Evolutionary conservation across 1,140 invertebrate genomes (phyloP).

Genomic region (Dryas iulia): DNA sequence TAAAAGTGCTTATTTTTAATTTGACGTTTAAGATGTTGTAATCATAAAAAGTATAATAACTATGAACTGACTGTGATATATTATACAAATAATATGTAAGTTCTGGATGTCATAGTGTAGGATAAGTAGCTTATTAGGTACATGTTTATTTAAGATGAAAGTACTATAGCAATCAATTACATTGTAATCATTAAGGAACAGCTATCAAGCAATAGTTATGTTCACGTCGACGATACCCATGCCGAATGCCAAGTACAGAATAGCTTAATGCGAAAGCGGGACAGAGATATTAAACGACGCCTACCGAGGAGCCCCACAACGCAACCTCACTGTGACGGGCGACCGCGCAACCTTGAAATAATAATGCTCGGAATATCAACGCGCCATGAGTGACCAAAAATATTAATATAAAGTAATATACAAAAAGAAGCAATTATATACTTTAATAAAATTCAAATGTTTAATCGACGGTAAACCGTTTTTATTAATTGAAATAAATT

Average conservation of each 20-base stretch:
- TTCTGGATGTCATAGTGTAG: background rate
- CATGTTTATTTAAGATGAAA: background rate
- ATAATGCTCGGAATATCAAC: conserved; percentile 79
- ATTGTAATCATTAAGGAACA: conserved; percentile 47
- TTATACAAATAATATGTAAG: background rate
- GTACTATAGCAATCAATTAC: conserved; percentile 24
- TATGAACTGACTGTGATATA: background rate
- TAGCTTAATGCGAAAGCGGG: conserved; percentile 69
- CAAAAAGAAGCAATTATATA: background rate
- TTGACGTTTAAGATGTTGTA: background rate
- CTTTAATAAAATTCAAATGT: background rate
- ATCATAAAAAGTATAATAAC: background rate
- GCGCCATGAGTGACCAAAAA: conserved; percentile 74
- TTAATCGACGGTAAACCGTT: background rate
- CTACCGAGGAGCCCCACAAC: conserved; percentile 77
- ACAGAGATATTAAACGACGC: conserved; percentile 72
- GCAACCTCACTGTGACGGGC: conserved; percentile 76
- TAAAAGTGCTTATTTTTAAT: background rate
- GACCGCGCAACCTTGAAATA: conserved; percentile 79
- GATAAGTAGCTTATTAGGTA: background rate
- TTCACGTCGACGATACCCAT: conserved; percentile 57
- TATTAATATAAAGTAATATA: conserved; percentile 23
- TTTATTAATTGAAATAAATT: background rate
- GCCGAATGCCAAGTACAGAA: conserved; percentile 68
- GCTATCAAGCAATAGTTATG: conserved; percentile 58